Conservation (phyloP, 2,797 vertebrate species). For the Prionace glauca region DNA sequence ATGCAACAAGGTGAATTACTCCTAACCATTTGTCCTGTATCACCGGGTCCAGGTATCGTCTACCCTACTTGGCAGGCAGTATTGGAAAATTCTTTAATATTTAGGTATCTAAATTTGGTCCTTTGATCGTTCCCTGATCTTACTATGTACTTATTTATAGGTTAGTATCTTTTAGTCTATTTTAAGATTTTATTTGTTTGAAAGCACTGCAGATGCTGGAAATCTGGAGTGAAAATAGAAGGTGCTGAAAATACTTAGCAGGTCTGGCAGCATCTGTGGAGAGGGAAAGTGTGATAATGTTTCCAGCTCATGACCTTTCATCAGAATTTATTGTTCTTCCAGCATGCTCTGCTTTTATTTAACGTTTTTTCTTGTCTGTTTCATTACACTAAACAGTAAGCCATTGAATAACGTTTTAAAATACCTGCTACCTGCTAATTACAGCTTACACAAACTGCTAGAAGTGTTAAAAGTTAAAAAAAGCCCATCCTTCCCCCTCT, state of each 20-base stretch:
- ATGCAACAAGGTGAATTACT: not conserved
- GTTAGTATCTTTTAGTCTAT: not conserved
- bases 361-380: too few relatives aligned
- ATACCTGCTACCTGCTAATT: too few relatives aligned
- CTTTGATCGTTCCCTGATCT: not conserved
- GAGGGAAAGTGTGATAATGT: too few relatives aligned
- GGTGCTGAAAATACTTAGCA: too few relatives aligned
- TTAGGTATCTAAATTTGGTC: not conserved
- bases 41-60: not conserved
- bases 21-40: not conserved
- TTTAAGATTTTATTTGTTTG: not conserved
- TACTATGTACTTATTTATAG: not conserved
- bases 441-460: not conserved
- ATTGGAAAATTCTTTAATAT: not conserved
- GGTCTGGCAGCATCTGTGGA: too few relatives aligned
- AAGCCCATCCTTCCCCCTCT: not conserved
- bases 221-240: too few relatives aligned
- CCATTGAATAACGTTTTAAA: too few relatives aligned
- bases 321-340: too few relatives aligned
- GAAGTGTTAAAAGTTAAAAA: not conserved
- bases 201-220: too few relatives aligned
- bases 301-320: too few relatives aligned
- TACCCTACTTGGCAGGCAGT: not conserved
- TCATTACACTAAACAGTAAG: too few relatives aligned
- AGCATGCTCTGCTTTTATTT: too few relatives aligned